Evolutionary conservation across 2,888 invertebrate species (phyloP).

Genomic region (Adineta ricciae): DNA sequence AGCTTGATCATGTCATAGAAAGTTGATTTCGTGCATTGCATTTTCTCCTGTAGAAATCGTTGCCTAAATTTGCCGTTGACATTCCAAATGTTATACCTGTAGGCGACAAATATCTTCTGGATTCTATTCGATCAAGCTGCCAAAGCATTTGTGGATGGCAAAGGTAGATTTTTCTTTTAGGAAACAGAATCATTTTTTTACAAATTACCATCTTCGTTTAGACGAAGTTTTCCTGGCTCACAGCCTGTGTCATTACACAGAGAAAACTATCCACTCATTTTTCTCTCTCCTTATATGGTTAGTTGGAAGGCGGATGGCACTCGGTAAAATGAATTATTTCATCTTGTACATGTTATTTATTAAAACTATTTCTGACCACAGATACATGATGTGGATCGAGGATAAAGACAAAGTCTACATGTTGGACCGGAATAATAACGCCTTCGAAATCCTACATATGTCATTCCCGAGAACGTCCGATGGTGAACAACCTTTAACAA

Average conservation of each 20-base stretch:
- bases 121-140: conserved; percentile 63
- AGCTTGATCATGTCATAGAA: too few relatives aligned
- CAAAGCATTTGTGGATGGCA: conserved; percentile 73
- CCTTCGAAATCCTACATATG: conserved; percentile 69
- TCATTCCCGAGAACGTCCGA: conserved; percentile 69
- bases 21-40: not conserved
- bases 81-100: conserved; percentile 64
- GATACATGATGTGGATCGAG: conserved; percentile 91
- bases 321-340: conserved; percentile 55
- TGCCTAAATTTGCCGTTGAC: conserved; percentile 73
- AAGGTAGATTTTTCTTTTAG: conserved; percentile 46
- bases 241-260: conserved; percentile 94
- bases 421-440: conserved; percentile 83
- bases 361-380: conserved; percentile 42
- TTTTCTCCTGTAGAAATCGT: conserved; percentile 45
- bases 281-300: conserved; percentile 75
- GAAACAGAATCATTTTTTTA: not conserved
- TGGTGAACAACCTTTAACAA: conserved; percentile 60
- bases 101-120: conserved; percentile 57
- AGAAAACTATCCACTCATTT: conserved; percentile 65
- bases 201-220: not conserved
- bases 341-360: conserved; percentile 27
- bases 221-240: conserved; percentile 77
- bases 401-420: conserved; percentile 75
- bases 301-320: conserved; percentile 99